Evolutionary conservation across 2,113 vertebrate genomes (phyloP), one percentile per base, ranked within the genome.

Genomic region (Spermophilus dauricus): DNA sequence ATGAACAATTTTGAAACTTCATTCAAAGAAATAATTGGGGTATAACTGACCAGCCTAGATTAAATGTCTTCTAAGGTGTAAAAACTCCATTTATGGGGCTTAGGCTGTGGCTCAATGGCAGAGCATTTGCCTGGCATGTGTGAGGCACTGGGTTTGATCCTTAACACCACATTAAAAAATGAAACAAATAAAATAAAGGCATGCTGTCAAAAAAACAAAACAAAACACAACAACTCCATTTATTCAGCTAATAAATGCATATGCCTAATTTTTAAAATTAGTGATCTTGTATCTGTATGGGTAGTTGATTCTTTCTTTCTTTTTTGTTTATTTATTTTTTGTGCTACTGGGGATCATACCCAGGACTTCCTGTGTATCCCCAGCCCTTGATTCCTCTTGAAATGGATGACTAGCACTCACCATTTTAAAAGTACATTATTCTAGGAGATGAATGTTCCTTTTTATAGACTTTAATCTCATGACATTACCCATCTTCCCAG

Each of bases 391-490:
- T 83, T 65, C 56, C 56, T 94, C 86, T 95, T 87, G 80, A 89
- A 80, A 77, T 69, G 67, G 26, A 65, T 53, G 39, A 26, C 86
- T n/a, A 69, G 17, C 45, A 81, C 72, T 51, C 26, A 13, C 42
- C 72, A 7, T 58, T 76, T 75, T 75, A 26, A 28, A 63, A 63
- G 61, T 26, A 28, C 61, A 28, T 28, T 63, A 63, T 63, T 63
- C 61, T 63, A 63, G 61, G 61, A 63, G 61, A 63, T 63, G 61
- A 63, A 28, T 28, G 4, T 58, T 89, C 56, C 16, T 13, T 95
- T 97, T 78, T 28, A 70, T 72, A 67, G 67, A 94, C 22, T 88
- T 90, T 87, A 26, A 22, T 82, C n/a, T 84, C 75, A 63, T 56
- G 39, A 78, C 37, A 42, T 13, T 63, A 80, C 42, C 32, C n/a